Percentiles rank a stretch among this genome's conserved stretches.
Evolutionary conservation across 2,888 invertebrate genomes (phyloP).

Genomic region (Spisula subtruncata): DNA sequence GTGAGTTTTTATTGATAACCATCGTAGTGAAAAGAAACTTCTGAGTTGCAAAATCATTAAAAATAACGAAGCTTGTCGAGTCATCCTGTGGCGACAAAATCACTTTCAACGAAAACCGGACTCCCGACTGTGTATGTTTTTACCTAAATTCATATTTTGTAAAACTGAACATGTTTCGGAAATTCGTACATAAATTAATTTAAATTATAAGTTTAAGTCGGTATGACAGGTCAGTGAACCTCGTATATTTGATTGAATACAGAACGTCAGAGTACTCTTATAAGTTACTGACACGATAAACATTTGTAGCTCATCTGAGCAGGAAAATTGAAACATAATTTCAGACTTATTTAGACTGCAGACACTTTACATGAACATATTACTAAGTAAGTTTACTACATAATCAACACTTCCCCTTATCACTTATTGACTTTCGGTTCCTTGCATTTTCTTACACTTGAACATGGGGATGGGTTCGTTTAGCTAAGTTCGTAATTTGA

Average conservation of each 20-base stretch:
- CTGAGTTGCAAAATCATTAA: background rate
- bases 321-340: too few species aligned
- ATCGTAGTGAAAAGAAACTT: background rate
- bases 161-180: background rate
- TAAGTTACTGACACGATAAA: background rate
- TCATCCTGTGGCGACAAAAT: background rate
- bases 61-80: background rate
- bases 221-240: background rate
- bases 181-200: background rate
- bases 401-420: too few species aligned
- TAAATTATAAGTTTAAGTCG: background rate
- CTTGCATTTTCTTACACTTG: too few species aligned
- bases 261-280: background rate
- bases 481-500: too few species aligned
- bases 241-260: background rate
- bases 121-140: background rate
- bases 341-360: too few species aligned
- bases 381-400: too few species aligned
- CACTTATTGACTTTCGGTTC: too few species aligned
- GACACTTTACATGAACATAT: too few species aligned
- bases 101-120: background rate
- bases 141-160: background rate
- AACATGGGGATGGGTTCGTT: too few species aligned
- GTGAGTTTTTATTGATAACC: background rate
- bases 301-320: too few species aligned